phyloP scores from a whole-genome alignment of 2,113 vertebrate genomes.

The Sapajus apella region DNA sequence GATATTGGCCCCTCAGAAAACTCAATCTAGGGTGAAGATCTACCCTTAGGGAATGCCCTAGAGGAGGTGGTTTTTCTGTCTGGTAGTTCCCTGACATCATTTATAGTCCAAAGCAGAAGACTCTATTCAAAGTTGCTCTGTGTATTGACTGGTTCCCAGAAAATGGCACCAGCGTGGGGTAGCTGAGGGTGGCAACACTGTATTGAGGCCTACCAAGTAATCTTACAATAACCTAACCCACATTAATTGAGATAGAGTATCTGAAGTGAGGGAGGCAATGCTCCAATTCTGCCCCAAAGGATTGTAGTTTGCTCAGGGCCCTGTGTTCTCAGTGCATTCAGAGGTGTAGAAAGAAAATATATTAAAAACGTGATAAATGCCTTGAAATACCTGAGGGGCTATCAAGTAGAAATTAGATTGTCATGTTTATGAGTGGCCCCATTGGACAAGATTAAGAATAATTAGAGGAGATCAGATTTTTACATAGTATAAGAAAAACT shows the following conservation, averaged over 20 bases:
- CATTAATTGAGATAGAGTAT: background rate
- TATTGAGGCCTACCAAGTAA: background rate
- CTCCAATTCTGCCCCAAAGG: background rate
- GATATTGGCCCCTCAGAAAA: background rate
- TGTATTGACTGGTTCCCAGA: background rate
- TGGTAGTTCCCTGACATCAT: background rate
- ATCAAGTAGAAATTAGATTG: background rate
- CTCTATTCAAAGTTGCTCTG: conserved; percentile 26
- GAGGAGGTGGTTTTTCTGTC: background rate
- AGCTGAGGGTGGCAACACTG: background rate
- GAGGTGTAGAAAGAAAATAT: background rate
- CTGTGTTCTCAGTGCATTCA: conserved; percentile 23
- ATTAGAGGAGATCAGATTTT: conserved; percentile 32
- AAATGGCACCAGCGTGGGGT: background rate
- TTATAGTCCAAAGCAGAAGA: background rate
- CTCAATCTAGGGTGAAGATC: background rate
- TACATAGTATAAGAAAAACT: background rate
- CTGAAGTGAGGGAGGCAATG: background rate
- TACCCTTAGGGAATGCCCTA: background rate
- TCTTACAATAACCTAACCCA: background rate
- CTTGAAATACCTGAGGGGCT: conserved; percentile 21
- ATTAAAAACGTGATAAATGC: background rate
- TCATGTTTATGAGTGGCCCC: conserved; percentile 5
- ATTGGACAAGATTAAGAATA: background rate
- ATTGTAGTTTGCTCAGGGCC: background rate